Evolutionary conservation across 2,888 invertebrate species (phyloP), one percentile per base, ranked within the genome.

Genomic region (Antheraea yamamai): DNA sequence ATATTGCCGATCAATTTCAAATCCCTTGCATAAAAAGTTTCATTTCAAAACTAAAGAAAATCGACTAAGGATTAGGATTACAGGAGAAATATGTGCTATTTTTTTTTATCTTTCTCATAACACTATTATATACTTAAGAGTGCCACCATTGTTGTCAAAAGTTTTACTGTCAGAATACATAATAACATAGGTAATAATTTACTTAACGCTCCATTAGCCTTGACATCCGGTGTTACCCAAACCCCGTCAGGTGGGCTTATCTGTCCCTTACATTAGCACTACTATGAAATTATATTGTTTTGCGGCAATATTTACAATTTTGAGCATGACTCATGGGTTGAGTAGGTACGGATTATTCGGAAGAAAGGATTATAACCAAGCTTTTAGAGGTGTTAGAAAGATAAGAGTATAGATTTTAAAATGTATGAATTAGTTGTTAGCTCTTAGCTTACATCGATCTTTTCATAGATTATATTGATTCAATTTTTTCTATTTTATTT

Each of bases 261-360:
- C 90, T 81, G 75, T 77, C 83, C 83, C 81, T 75, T 79, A 78
- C 81, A 86, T 90, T 89, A 90, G 82, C 87, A 87, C 85, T 89
- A 88, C 86, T 82, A 76, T 78, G 85, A 85, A 87, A 77, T 77
- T 78, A 75, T 79, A 73, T 75, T 75, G 73, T 75, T 73, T 66
- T 81, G 72, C 81, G 78, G 79, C 80, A 87, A 87, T 86, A 83
- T 87, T 88, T 85, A 83, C 82, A 75, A 77, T 77, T 80, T 80
- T 78, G 23, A 73, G 75, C 75, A 77, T 81, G 83, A 85, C 77
- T 88, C 86, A 85, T 72, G 73, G 79, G 78, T 35, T 83, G 84
- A 79, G 78, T 86, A 83, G 74, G 78, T 78, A 81, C 75, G 82
- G 78, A 80, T 80, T 77, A 76, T 76, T 79, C 75, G 61, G 61